Base-by-base conservation (phyloP, 2,888 invertebrate genomes). In the Netelia melanura region DNA sequence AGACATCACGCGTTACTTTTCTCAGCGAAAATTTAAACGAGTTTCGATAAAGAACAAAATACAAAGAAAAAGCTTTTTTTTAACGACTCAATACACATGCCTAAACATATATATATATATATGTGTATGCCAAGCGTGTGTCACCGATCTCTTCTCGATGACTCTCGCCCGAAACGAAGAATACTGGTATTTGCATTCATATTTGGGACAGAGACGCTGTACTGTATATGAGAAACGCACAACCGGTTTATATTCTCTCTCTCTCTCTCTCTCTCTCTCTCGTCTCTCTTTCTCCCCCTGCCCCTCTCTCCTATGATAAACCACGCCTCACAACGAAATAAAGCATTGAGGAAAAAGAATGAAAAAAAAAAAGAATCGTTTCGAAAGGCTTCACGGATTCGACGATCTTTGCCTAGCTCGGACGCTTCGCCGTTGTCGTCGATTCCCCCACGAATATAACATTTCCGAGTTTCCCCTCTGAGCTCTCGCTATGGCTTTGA, bases 131-230 rank as follows among this genome's bases (percentile, higher is more conserved):
- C 5, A 5, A 30, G 30, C 71, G 25, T 3, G 54, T 44, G 54
- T 68, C n/a, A 54, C 61, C 78, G 76, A 77, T 81, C 76, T 17
- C 17, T 17, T 70, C 70, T 62, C 74, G 52, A 17, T 9, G 30
- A 64, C 52, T 54, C 67, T 43, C 58, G 3, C 38, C 30, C 54
- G 58, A 74, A 74, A 81, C 52, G 56, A 65, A 76, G 79, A 85
- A 78, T 76, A 71, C 79, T 68, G 64, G 74, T 72, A 83, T 90
- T 89, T 87, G 89, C 88, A 86, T 86, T 87, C 86, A 84, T 86
- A 85, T 85, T 89, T 89, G 86, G 87, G 86, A 85, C 79, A 61
- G 30, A 76, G 67, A 71, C 56, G 44, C 23, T 44, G 14, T 54
- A 76, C 17, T 67, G 11, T 48, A 38, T 48, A 54, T 17, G 21